Evolutionary conservation across 2,797 vertebrate species (phyloP), one percentile per base, ranked within the genome.

Genomic region (Eupleurogrammus muticus): DNA sequence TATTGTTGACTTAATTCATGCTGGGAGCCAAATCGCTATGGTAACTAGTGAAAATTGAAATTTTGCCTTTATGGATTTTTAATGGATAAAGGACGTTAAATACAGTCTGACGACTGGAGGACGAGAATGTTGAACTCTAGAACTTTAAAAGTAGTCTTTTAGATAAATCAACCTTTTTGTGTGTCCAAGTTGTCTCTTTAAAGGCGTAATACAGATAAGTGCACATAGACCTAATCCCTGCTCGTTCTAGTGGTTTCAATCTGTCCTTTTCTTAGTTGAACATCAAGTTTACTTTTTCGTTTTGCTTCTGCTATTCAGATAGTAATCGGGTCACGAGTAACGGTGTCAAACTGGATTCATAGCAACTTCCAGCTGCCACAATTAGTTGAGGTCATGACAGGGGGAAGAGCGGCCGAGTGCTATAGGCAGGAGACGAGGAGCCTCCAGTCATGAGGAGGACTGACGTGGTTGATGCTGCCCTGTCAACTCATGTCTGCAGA

Each of bases 401-500:
- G 38, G 52, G 48, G 69, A 40, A 66, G 69, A 40, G 64, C 80
- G 72, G 61, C 44, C 79, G 36, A 73, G 70, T 73, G 73, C 79
- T 48, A 28, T 75, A 59, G 77, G 77, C 66, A 68, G 46, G 61
- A 69, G 54, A 78, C 38, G 74, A 74, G 55, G 10, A 38, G 63
- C 58, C 78, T 70, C 38, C 51, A 67, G 83, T 63, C 72, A 61
- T 42, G 66, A 61, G 35, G 38, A 68, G 20, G 34, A 56, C 19
- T 62, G 51, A 63, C 38, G 53, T 50, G 53, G 34, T 28, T 56
- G 59, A 79, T 70, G 52, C 34, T 66, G 40, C 49, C 55, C 35
- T 83, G 72, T 71, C 75, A 73, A 21, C 72, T 79, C 58, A 35
- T 32, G 56, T 87, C 73, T 82, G 71, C 72, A 53, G n/a, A 56